These are phyloP conservation scores for Acropora tenuis DNA, from an alignment of 64 coral and sea anemone genomes.

Conservation along the genomic window DNA sequence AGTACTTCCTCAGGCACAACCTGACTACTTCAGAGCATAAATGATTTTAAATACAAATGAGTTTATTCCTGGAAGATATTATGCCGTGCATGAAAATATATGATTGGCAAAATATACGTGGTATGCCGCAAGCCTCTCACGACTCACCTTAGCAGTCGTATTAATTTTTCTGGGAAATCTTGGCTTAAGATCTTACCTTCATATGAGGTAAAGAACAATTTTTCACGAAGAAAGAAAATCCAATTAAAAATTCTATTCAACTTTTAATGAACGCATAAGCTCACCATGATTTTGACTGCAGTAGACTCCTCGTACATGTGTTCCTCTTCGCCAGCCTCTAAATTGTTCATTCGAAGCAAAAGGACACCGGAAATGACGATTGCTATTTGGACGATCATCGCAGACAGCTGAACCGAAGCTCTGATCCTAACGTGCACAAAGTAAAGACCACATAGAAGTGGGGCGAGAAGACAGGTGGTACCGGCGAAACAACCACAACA, in stretches of 20 bases:
- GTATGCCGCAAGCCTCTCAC: too few species aligned
- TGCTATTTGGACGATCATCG: background rate
- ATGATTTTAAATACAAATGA: too few species aligned
- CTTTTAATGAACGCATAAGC: background rate
- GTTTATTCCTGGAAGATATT: too few species aligned
- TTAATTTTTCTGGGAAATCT: background rate
- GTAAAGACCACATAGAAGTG: background rate
- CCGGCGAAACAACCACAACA: background rate
- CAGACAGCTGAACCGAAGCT: background rate
- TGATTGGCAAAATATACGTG: too few species aligned
- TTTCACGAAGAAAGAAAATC: too few species aligned
- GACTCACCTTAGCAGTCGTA: too few species aligned
- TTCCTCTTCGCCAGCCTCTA: background rate
- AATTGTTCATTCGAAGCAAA: background rate
- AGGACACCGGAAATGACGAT: background rate
- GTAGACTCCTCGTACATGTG: background rate
- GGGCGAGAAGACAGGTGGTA: background rate
- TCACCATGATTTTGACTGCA: slow-evolving; percentile 36
- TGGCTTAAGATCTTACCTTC: background rate
- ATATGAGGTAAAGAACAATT: too few species aligned
- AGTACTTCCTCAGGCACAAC: too few species aligned
- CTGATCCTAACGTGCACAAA: background rate
- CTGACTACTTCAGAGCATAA: too few species aligned
- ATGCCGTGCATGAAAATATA: too few species aligned
- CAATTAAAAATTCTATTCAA: too few species aligned